A percentile compares a stretch with the other conserved stretches of the same genome.
phyloP scores from a whole-genome alignment of 2,888 invertebrate species.

The Hyalella azteca region DNA sequence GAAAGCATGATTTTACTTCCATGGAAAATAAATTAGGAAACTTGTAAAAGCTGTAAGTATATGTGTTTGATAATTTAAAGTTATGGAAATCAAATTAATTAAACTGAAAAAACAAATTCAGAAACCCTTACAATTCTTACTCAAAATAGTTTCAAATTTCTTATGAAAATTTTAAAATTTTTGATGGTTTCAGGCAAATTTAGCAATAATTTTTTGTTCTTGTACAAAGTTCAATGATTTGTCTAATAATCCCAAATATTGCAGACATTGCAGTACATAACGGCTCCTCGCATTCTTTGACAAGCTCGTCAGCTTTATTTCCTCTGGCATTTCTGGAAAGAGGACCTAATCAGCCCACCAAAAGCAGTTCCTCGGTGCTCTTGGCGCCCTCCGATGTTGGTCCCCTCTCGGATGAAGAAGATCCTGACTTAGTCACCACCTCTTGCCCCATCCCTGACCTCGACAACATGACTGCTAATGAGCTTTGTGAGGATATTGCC shows the following conservation, averaged over 20 bases:
- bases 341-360: neutral
- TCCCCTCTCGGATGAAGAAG: neutral
- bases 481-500: constrained; percentile 34
- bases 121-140: no score
- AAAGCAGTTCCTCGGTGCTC: neutral
- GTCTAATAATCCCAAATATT: neutral
- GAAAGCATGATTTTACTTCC: no score
- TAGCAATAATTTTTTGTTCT: no score
- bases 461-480: constrained; percentile 36
- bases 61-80: no score
- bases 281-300: neutral
- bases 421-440: neutral
- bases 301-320: neutral
- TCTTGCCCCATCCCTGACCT: constrained; percentile 26
- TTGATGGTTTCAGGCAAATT: no score
- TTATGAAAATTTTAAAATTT: no score
- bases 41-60: no score
- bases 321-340: constrained; percentile 5
- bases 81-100: no score
- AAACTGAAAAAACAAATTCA: no score
- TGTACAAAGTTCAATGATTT: no score
- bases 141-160: no score
- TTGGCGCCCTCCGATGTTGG: neutral
- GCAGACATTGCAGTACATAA: neutral
- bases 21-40: no score